phyloP scores from a whole-genome alignment of 2,113 vertebrate genomes.

The Zeus faber region DNA sequence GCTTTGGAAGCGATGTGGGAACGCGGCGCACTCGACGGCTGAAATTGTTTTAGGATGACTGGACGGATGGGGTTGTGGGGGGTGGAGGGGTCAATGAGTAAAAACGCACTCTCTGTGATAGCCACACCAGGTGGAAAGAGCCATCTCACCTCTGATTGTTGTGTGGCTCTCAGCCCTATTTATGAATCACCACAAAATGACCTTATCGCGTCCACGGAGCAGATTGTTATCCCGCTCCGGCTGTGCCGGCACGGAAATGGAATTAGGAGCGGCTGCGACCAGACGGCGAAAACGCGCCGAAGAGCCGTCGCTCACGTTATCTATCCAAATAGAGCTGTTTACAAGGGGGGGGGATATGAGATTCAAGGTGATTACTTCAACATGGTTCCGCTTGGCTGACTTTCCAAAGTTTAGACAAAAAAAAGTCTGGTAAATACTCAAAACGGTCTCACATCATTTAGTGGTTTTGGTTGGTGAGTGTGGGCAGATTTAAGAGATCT shows the following conservation, averaged over 20 bases:
- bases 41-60: slow-evolving; percentile 59
- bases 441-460: not conserved
- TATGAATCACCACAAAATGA: slow-evolving; percentile 47
- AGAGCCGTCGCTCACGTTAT: slow-evolving; percentile 15
- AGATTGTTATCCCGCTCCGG: slow-evolving; percentile 37
- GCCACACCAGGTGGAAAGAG: slow-evolving; percentile 45
- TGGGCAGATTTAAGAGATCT: too few relatives aligned
- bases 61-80: too few relatives aligned
- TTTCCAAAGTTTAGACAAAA: not conserved
- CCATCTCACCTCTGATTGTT: slow-evolving; percentile 60
- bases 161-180: slow-evolving; percentile 56
- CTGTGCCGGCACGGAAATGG: slow-evolving; percentile 23
- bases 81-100: slow-evolving; percentile 51
- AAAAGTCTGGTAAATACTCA: slow-evolving; percentile 4
- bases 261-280: slow-evolving; percentile 24
- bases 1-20: slow-evolving; percentile 49
- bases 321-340: slow-evolving; percentile 17
- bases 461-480: too few relatives aligned
- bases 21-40: slow-evolving; percentile 51
- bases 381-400: slow-evolving; percentile 15
- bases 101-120: slow-evolving; percentile 66
- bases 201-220: slow-evolving; percentile 40
- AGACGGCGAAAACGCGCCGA: slow-evolving; percentile 13
- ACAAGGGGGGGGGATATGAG: slow-evolving; percentile 4
- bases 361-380: slow-evolving; percentile 7